phyloP scores from a whole-genome alignment of 2,113 vertebrate species.

The Telmatochromis bifrenatus region DNA sequence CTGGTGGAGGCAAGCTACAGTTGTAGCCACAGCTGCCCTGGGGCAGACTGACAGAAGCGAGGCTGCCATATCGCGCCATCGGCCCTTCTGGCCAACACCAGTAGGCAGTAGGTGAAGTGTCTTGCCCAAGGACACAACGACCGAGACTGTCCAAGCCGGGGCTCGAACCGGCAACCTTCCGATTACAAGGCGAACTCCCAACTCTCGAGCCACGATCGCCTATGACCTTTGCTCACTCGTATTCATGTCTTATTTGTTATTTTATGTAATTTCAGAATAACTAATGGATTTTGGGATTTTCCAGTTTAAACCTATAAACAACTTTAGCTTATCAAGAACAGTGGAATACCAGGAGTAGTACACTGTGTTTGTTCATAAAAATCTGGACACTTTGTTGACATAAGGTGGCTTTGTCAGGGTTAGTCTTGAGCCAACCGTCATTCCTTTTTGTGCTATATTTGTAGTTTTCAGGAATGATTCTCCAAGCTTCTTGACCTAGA shows the following conservation, averaged over 20 bases:
- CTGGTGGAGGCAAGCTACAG: too few relatives aligned
- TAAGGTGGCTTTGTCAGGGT: background rate
- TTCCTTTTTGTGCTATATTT: background rate
- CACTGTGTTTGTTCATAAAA: background rate
- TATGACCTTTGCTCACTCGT: background rate
- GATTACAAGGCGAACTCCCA: too few relatives aligned
- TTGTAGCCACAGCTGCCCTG: too few relatives aligned
- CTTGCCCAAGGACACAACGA: too few relatives aligned
- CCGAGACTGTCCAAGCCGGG: too few relatives aligned
- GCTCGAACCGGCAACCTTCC: too few relatives aligned
- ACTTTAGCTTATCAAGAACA: background rate
- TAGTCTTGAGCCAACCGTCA: background rate
- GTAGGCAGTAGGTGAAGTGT: too few relatives aligned
- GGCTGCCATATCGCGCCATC: too few relatives aligned
- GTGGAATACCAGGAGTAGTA: background rate
- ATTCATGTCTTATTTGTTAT: background rate
- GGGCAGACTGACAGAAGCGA: too few relatives aligned
- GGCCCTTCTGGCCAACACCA: too few relatives aligned
- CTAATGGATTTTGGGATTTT: background rate
- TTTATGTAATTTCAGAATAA: background rate
- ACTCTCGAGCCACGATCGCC: too few relatives aligned
- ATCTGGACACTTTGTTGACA: background rate
- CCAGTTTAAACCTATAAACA: background rate
- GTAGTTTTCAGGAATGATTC: background rate
- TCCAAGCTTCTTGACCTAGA: background rate